phyloP scores from a whole-genome alignment of 2,888 invertebrate species.

The Alsophila aescularia region DNA sequence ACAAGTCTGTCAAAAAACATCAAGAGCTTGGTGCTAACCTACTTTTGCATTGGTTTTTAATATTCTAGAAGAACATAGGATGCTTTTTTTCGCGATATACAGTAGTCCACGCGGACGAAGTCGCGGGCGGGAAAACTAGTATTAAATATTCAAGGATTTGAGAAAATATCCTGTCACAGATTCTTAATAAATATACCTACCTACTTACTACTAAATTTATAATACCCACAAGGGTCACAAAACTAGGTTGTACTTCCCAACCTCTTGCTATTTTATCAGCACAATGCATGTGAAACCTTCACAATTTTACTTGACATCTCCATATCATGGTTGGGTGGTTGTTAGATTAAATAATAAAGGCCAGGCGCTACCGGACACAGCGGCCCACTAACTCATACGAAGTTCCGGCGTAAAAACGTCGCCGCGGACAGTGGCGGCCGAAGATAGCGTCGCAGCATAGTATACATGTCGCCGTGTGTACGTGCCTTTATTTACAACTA shows the following conservation, averaged over 20 bases:
- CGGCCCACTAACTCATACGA: constrained; percentile 74
- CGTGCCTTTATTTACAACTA: constrained; percentile 62
- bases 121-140: no score
- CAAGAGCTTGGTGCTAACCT: no score
- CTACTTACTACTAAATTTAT: no score
- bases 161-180: neutral
- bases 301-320: constrained; percentile 34
- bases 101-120: no score
- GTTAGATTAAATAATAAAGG: constrained; percentile 55
- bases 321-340: constrained; percentile 48
- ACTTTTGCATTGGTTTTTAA: no score
- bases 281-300: constrained; percentile 25
- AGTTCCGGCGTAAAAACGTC: constrained; percentile 77
- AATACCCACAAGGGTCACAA: neutral
- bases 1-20: no score
- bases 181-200: neutral
- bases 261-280: neutral
- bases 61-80: no score
- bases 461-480: constrained; percentile 53
- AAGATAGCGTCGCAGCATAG: constrained; percentile 55
- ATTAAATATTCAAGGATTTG: neutral
- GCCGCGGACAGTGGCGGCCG: constrained; percentile 58
- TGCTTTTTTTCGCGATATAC: no score
- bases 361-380: constrained; percentile 59
- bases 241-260: neutral